Evolutionary conservation across 2,113 vertebrate genomes (phyloP).

Genomic region (Clarias macrocephalus): DNA sequence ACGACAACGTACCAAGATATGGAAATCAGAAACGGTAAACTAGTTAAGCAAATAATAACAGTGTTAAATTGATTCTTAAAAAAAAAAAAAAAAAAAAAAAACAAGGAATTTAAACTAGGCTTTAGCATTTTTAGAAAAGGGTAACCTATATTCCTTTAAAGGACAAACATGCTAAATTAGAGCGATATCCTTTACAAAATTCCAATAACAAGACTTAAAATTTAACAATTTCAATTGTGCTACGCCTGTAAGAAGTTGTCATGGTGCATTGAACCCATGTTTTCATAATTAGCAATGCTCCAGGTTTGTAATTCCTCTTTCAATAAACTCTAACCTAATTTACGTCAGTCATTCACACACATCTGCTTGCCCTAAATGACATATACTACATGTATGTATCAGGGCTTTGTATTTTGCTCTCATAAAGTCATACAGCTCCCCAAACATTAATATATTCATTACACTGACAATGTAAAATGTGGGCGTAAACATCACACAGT

Average conservation of each 20-base stretch:
- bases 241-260: neutral
- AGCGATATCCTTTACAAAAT: neutral
- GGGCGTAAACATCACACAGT: neutral
- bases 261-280: neutral
- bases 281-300: neutral
- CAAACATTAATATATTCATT: neutral
- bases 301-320: neutral
- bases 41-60: neutral
- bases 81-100: neutral
- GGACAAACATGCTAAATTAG: neutral
- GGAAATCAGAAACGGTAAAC: neutral
- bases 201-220: neutral
- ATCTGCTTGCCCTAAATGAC: neutral
- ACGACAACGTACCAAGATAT: neutral
- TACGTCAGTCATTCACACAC: slow-evolving; percentile 5
- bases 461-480: neutral
- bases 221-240: neutral
- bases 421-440: neutral
- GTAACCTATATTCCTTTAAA: neutral
- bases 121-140: neutral
- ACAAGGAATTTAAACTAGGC: neutral
- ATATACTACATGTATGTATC: neutral
- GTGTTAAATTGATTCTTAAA: neutral
- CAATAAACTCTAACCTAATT: neutral
- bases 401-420: neutral